Base-by-base conservation (phyloP, 2,113 vertebrate species). In the Pampusana beccarii region DNA sequence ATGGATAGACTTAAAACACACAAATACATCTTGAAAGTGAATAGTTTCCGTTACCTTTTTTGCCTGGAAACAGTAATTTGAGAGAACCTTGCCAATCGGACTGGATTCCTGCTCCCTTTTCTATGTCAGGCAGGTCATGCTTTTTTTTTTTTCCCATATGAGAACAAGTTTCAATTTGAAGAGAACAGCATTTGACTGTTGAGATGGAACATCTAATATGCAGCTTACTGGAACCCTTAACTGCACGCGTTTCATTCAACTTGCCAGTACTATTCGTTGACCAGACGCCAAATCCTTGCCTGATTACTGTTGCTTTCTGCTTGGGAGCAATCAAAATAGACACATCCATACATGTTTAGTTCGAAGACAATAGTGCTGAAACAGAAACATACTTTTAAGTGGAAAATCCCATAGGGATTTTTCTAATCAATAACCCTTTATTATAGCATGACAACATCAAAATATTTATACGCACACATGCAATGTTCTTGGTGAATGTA, bases 361-460 rank as follows among this genome's bases (percentile, higher is more conserved):
- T 84, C 57, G 77, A 91, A 93, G 80, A 96, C 89, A 96, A 93
- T 72, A 75, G 66, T 70, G 53, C 77, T 91, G 61, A 79, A 93
- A 15, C 57, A 93, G 85, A 84, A 93, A 91, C 8, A 40, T 89
- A 58, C 46, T 94, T 72, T 90, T 90, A 94, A 96, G 65, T 86
- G 80, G 57, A 94, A 94, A 91, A 89, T 91, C 92, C 86, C 80
- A 84, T n/a, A 36, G 88, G 75, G 79, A 84, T 78, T 81, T 88
- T 96, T 86, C 82, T 94, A 79, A 94, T 96, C 83, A 95, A 94
- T 93, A 92, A 86, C 70, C 65, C 85, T 92, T 96, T 94, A 81
- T 95, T 92, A 75, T 77, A 61, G 73, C 61, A 79, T 53, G 83
- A 94, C 93, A 97, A 96, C 86, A 94, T 77, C 86, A 90, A 93